Evolutionary conservation across 2,888 invertebrate genomes (phyloP).

Genomic region (Tetrapedia diversipes): DNA sequence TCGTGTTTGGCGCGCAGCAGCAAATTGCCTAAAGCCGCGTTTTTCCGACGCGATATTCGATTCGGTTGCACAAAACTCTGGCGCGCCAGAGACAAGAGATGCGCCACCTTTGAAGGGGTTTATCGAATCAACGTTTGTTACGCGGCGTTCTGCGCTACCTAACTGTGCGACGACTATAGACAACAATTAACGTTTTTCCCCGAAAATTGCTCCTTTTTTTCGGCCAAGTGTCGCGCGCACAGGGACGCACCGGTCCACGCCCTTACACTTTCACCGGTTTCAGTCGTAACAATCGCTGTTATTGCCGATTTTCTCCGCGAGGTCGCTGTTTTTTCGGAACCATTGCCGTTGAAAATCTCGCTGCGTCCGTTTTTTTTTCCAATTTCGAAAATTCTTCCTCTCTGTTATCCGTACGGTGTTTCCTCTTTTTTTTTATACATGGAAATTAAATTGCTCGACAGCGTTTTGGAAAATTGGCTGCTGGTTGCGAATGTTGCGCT

Average conservation of each 20-base stretch:
- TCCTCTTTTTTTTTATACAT: not conserved
- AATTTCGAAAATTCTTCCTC: not conserved
- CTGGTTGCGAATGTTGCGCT: no score
- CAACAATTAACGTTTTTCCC: slow-evolving; percentile 53
- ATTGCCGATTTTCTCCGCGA: not conserved
- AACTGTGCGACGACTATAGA: slow-evolving; percentile 8
- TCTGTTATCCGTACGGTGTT: no score
- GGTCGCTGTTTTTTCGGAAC: not conserved
- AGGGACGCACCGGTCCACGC: no score
- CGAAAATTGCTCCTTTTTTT: not conserved
- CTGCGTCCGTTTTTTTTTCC: not conserved
- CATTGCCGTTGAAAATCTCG: no score
- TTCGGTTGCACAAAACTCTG: slow-evolving; percentile 51
- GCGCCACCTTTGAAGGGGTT: slow-evolving; percentile 62
- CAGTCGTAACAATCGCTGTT: not conserved
- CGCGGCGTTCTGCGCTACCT: slow-evolving; percentile 2
- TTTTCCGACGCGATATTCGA: slow-evolving; percentile 58
- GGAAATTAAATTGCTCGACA: not conserved
- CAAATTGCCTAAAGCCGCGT: slow-evolving; percentile 32
- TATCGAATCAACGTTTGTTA: slow-evolving; percentile 66
- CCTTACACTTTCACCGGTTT: slow-evolving; percentile 1
- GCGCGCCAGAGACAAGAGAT: not conserved
- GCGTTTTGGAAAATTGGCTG: not conserved
- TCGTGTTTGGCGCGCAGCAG: slow-evolving; percentile 14
- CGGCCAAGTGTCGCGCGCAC: not conserved